Percentiles rank a stretch among this genome's conserved stretches.
These are phyloP conservation scores for Poicephalus meyeri DNA, from an alignment of 2,113 vertebrate genomes.

Conservation along the genomic window DNA sequence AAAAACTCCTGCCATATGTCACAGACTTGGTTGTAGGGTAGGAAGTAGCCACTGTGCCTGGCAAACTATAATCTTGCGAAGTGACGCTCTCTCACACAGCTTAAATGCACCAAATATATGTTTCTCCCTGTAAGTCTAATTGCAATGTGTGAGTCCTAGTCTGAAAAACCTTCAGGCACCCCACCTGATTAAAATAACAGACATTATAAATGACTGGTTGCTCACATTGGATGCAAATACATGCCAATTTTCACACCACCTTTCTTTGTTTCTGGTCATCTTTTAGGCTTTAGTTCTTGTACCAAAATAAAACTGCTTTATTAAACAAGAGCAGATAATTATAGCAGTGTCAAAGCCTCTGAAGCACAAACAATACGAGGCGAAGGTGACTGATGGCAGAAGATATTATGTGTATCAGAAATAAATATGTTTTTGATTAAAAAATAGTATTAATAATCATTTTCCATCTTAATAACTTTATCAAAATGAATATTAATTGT, in stretches of 20 bases:
- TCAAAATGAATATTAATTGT: neutral
- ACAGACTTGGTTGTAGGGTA: neutral
- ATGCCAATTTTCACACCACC: neutral
- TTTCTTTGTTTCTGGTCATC: neutral
- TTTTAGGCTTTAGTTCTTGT: neutral
- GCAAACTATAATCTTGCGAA: neutral
- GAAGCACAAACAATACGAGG: neutral
- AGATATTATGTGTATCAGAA: neutral
- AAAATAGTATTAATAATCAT: neutral
- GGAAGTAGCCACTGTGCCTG: accelerated
- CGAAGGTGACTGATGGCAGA: neutral
- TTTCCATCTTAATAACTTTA: neutral
- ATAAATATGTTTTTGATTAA: neutral
- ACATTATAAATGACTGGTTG: neutral
- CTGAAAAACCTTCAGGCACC: neutral
- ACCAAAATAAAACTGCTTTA: neutral
- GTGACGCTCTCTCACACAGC: neutral
- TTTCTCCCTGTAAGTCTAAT: neutral
- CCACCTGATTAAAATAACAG: neutral
- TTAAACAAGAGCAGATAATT: neutral
- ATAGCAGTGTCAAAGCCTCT: neutral
- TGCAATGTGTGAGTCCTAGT: neutral
- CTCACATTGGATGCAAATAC: neutral
- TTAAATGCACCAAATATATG: accelerated
- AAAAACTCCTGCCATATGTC: neutral